Conservation (phyloP, 2,888 invertebrate genomes). For the Ethmia dodecea region DNA sequence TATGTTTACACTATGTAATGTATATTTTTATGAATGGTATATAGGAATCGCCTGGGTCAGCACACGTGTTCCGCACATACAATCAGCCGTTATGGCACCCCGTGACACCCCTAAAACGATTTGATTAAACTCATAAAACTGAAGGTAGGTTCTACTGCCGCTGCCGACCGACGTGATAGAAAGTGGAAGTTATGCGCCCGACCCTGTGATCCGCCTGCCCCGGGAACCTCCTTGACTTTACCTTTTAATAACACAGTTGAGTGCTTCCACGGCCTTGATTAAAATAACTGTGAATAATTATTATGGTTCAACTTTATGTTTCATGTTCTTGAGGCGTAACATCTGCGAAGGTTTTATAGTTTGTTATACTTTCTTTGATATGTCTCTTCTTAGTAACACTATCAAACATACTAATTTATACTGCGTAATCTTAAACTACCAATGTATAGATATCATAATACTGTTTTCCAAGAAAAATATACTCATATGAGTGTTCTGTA, state of each 20-base stretch:
- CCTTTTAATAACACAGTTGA: constrained; percentile 73
- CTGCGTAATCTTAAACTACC: too few species aligned
- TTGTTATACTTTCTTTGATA: too few species aligned
- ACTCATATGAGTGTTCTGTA: constrained; percentile 42
- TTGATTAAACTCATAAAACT: constrained; percentile 74
- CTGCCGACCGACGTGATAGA: constrained; percentile 32
- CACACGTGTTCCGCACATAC: constrained; percentile 56
- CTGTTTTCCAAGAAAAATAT: constrained; percentile 4
- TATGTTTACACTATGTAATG: too few species aligned
- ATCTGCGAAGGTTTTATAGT: too few species aligned
- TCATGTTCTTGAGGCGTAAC: too few species aligned
- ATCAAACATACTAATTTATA: too few species aligned
- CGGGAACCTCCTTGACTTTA: constrained; percentile 38
- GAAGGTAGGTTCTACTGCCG: constrained; percentile 38
- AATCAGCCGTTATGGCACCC: constrained; percentile 56
- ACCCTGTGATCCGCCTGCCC: constrained; percentile 42
- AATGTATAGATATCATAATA: too few species aligned
- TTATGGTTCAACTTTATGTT: constrained; percentile 15
- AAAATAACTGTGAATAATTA: constrained; percentile 59
- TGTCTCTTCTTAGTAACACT: too few species aligned
- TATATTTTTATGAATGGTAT: constrained; percentile 11
- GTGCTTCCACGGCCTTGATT: constrained; percentile 59
- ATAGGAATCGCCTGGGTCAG: constrained; percentile 42
- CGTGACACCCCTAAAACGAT: constrained; percentile 63
- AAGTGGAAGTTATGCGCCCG: constrained; percentile 51